These are phyloP conservation scores for Rhingia campestris DNA, from an alignment of 2,888 invertebrate species.

Conservation along the genomic window DNA sequence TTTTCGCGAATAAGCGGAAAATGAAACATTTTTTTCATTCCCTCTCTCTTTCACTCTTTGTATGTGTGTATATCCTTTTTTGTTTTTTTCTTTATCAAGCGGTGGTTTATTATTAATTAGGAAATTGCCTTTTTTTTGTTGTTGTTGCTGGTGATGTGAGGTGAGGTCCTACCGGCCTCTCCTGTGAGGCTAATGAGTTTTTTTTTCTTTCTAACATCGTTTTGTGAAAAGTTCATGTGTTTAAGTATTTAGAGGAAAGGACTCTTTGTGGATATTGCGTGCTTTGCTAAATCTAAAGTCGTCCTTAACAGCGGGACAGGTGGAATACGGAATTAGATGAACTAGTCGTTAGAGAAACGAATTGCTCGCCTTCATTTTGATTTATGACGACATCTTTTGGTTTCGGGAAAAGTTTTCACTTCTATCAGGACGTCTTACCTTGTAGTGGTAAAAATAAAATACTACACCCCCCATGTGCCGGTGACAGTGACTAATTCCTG, in stretches of 20 bases:
- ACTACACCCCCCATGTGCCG: too few species aligned
- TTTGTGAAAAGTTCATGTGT: not conserved
- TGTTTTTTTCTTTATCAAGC: conserved; percentile 13
- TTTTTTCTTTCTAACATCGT: not conserved
- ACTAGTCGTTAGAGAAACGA: conserved; percentile 42
- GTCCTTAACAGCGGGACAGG: not conserved
- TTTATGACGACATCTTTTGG: conserved; percentile 29
- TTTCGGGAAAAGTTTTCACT: not conserved
- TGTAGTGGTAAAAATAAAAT: not conserved
- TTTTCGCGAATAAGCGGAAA: conserved; percentile 11
- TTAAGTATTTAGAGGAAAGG: not conserved
- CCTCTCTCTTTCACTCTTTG: not conserved
- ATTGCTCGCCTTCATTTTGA: conserved; percentile 50
- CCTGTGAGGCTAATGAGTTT: not conserved
- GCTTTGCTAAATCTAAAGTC: not conserved
- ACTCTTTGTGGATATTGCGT: not conserved
- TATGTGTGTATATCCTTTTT: not conserved
- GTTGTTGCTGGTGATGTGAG: not conserved
- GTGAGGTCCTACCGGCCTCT: not conserved
- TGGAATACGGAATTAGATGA: not conserved
- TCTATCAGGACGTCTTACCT: not conserved
- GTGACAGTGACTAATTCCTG: conserved; percentile 44
- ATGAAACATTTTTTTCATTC: too few species aligned
- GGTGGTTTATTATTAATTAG: conserved; percentile 64
- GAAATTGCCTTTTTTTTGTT: conserved; percentile 35